Base-by-base conservation (phyloP, 2,888 invertebrate species). In the Xanthorhoe designata region DNA sequence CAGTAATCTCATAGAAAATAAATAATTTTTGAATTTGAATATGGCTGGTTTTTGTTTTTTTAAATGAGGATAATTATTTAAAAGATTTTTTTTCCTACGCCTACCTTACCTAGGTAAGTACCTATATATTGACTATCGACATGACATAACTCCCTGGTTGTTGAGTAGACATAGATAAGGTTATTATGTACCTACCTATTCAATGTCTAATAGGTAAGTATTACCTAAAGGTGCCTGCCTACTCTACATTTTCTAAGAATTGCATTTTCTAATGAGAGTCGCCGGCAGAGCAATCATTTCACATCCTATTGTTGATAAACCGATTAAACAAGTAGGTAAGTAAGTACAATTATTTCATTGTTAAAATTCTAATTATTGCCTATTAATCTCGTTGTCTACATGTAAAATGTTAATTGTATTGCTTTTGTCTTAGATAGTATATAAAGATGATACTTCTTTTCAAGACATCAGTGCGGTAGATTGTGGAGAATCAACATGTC, bases 291-390 rank as follows among this genome's bases (percentile, higher is more conserved):
- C 35, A 56, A 54, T 52, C 35, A 61, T 55, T 54, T 63, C 38
- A 62, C 64, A 71, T 71, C 71, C 71, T 69, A 66, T 68, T 71
- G 53, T 65, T 68, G 62, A 62, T 66, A 56, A 42, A 58, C 49
- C 57, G 60, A 69, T 18, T 18, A 18, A 52, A n/a, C n/a, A n/a
- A n/a, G n/a, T n/a, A n/a, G n/a, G 19, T 42, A 56, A 2, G 19
- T 47, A 29, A 57, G 32, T 52, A 19, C 38, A 58, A 61, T 61
- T 45, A 66, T 65, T 68, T 64, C 65, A 66, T 71, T 68, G 64
- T 71, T 54, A 51, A 24, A 55, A 45, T 57, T 52, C 15, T 47
- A 59, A 62, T 59, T 35, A 59, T 56, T 66, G 47, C 8, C 19
- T 56, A 57, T 52, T 45, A 66, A 60, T 61, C 65, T 68, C 64